Evolutionary conservation across 37 sponge, comb jelly and placozoan species (phyloP).

Genomic region (Dysidea cf. avara): DNA sequence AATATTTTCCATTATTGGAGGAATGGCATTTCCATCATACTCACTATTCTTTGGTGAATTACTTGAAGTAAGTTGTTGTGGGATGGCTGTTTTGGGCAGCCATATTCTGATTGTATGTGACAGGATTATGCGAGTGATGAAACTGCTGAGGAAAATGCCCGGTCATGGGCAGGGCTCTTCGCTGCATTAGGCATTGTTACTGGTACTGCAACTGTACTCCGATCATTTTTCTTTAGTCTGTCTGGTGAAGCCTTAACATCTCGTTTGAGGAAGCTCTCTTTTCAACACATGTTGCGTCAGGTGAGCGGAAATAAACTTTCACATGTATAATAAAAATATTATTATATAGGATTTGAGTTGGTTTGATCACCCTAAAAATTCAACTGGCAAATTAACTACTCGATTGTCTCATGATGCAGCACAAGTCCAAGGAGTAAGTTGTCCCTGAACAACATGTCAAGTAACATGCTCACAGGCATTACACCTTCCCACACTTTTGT

Average conservation of each 20-base stretch:
- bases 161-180: conserved; percentile 41
- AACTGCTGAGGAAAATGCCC: no score
- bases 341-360: conserved; percentile 58
- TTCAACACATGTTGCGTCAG: conserved; percentile 72
- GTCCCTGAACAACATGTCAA: no score
- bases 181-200: conserved; percentile 48
- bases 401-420: conserved; percentile 87
- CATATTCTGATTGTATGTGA: no score
- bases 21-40: conserved; percentile 62
- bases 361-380: conserved; percentile 70
- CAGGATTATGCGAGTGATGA: no score
- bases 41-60: conserved; percentile 58
- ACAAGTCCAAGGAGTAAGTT: conserved; percentile 82
- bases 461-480: no score
- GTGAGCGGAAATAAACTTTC: no score
- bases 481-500: no score
- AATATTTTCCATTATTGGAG: conserved; percentile 37
- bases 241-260: conserved; percentile 78
- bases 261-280: conserved; percentile 55
- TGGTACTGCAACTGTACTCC: neutral
- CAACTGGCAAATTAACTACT: conserved; percentile 81
- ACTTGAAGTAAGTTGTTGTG: conserved; percentile 44
- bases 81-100: conserved; percentile 44
- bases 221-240: conserved; percentile 47
- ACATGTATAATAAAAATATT: no score